Percentiles rank a stretch among this genome's conserved stretches.
Evolutionary conservation across 2,113 vertebrate genomes (phyloP).

Genomic region (Coregonus clupeaformis): DNA sequence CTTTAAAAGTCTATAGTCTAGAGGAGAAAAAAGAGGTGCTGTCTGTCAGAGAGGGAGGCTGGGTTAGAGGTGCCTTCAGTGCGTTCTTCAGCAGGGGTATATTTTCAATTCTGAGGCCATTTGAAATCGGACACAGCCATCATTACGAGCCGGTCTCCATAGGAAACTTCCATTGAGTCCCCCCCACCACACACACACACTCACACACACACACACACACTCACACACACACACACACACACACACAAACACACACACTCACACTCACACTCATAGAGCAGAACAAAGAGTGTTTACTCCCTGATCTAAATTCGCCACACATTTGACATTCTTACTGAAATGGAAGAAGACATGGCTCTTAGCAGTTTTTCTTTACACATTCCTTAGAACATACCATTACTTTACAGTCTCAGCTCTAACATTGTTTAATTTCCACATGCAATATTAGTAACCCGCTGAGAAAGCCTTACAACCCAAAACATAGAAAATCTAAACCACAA

Average conservation of each 20-base stretch:
- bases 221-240: slow-evolving; percentile 17
- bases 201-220: neutral
- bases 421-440: slow-evolving; percentile 48
- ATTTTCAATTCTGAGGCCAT: slow-evolving; percentile 49
- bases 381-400: slow-evolving; percentile 35
- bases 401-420: slow-evolving; percentile 43
- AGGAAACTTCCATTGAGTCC: slow-evolving; percentile 36
- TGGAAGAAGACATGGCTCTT: slow-evolving; percentile 12
- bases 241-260: neutral
- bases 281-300: slow-evolving; percentile 23
- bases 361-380: slow-evolving; percentile 17
- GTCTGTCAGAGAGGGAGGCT: slow-evolving; percentile 25
- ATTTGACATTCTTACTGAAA: slow-evolving; percentile 33
- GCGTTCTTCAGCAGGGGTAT: slow-evolving; percentile 21
- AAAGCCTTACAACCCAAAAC: slow-evolving; percentile 48
- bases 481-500: slow-evolving; percentile 37
- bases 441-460: slow-evolving; percentile 55
- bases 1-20: slow-evolving; percentile 42
- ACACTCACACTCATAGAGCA: neutral
- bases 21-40: slow-evolving; percentile 44
- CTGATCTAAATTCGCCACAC: slow-evolving; percentile 1
- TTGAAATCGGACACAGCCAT: slow-evolving; percentile 63
- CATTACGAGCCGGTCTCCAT: slow-evolving; percentile 34
- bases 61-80: neutral
- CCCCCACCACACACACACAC: slow-evolving; percentile 6